A percentile compares a stretch with the other conserved stretches of the same genome.
Evolutionary conservation across 2,888 invertebrate genomes (phyloP).

Genomic region (Parochlus steinenii): DNA sequence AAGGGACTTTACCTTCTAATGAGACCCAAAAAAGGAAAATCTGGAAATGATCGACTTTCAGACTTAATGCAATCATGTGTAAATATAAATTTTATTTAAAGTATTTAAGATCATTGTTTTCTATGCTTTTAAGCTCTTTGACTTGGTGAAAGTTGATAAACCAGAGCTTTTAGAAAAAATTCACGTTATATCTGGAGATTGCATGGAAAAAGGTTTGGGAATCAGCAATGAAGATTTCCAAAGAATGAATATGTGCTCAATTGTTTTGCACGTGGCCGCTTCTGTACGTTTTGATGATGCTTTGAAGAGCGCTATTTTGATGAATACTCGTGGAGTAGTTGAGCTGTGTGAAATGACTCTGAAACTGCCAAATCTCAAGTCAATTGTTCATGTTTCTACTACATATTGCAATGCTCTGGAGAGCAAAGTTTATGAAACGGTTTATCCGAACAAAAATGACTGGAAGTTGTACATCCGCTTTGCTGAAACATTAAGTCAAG

Average conservation of each 20-base stretch:
- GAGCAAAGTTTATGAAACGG: conserved; percentile 51
- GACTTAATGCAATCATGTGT: conserved; percentile 39
- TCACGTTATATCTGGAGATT: conserved; percentile 45
- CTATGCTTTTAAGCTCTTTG: conserved; percentile 4
- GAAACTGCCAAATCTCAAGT: conserved; percentile 37
- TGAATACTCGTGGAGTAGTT: conserved; percentile 48
- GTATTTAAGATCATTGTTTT: too few species aligned
- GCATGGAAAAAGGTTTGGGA: conserved; percentile 38
- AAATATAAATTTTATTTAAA: too few species aligned
- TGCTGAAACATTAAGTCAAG: conserved; percentile 42
- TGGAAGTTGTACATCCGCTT: conserved; percentile 50
- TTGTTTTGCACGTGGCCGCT: conserved; percentile 66
- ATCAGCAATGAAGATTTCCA: conserved; percentile 33
- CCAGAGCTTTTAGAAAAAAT: conserved; percentile 44
- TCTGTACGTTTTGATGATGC: conserved; percentile 64
- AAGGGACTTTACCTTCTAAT: conserved; percentile 65
- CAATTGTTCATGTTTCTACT: conserved; percentile 67
- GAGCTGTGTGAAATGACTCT: conserved; percentile 43
- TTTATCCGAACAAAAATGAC: conserved; percentile 38
- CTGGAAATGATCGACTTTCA: conserved; percentile 45
- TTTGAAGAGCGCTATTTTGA: conserved; percentile 41
- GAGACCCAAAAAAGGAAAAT: conserved; percentile 49
- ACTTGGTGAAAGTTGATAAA: conserved; percentile 28
- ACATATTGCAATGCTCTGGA: conserved; percentile 72
- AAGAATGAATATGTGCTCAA: conserved; percentile 39